These are phyloP conservation scores for Hetaerina americana DNA, from an alignment of 1,140 invertebrate species.

Conservation along the genomic window DNA sequence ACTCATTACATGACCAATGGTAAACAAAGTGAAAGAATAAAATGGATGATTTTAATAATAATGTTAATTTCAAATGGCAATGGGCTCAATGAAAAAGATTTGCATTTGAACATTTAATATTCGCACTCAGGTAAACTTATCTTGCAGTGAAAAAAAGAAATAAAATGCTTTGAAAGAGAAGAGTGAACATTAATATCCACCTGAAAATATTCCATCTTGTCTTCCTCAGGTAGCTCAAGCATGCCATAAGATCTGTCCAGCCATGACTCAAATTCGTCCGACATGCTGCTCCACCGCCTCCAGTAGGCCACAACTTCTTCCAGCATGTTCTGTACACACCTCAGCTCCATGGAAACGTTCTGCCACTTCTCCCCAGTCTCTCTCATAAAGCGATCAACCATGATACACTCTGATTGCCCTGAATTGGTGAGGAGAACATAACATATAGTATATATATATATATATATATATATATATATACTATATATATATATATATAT, in stretches of 20 bases:
- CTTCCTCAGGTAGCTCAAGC: constrained; percentile 61
- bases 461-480: too few species aligned
- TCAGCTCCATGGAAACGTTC: constrained; percentile 74
- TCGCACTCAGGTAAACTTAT: too few species aligned
- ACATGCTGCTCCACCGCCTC: constrained; percentile 62
- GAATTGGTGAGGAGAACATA: constrained; percentile 16
- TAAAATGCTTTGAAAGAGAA: not conserved
- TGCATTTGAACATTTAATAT: too few species aligned
- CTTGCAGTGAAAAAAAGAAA: not conserved
- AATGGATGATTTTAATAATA: too few species aligned
- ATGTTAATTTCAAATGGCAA: too few species aligned
- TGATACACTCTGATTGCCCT: constrained; percentile 58
- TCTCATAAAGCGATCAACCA: constrained; percentile 71
- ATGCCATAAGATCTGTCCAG: constrained; percentile 64
- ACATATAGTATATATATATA: too few species aligned
- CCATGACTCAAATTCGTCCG: constrained; percentile 67
- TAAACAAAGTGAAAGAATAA: too few species aligned
- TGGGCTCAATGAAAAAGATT: too few species aligned
- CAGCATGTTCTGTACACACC: constrained; percentile 75
- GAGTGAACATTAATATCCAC: constrained; percentile 17
- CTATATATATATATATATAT: too few species aligned
- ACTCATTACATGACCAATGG: too few species aligned
- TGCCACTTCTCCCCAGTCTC: constrained; percentile 82
- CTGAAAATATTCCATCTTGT: constrained; percentile 64
- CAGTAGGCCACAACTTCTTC: constrained; percentile 82